Conservation (phyloP, 2,797 vertebrate species). For the Clarias fuscus region DNA sequence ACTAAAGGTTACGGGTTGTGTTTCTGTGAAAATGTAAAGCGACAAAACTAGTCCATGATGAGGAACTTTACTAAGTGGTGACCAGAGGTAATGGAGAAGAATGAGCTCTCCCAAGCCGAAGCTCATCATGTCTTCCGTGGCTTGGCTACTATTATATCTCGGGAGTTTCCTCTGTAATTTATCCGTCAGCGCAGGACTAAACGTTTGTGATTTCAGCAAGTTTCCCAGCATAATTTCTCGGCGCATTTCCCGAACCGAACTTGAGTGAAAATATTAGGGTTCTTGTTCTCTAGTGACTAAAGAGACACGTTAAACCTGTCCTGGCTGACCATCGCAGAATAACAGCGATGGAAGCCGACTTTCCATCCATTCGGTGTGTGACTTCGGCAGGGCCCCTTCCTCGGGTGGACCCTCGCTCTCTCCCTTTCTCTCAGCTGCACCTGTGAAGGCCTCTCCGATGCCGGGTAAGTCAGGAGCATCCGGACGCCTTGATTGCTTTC, state of each 20-base stretch:
- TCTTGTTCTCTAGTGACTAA: constrained; percentile 15
- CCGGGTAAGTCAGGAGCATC: constrained; percentile 66
- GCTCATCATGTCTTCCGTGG: constrained; percentile 7
- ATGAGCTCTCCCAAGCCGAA: background rate
- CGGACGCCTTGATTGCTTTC: constrained; percentile 71
- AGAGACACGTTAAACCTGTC: constrained; percentile 9
- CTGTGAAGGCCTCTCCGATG: constrained; percentile 62
- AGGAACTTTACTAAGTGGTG: background rate
- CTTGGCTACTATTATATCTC: constrained; percentile 45
- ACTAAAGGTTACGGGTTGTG: background rate
- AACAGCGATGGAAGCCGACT: background rate
- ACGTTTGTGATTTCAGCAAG: constrained; percentile 20
- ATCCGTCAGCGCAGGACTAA: constrained; percentile 8
- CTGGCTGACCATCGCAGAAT: background rate
- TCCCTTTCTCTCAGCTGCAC: constrained; percentile 60
- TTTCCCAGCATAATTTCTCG: background rate
- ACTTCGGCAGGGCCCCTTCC: constrained; percentile 32
- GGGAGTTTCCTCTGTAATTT: constrained; percentile 11
- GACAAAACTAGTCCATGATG: background rate
- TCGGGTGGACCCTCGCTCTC: constrained; percentile 28
- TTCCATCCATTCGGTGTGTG: background rate
- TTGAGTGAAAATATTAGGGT: constrained; percentile 14
- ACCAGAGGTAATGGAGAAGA: background rate
- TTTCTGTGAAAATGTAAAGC: background rate
- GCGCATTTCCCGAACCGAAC: background rate